Base-by-base conservation (phyloP, 2,113 vertebrate genomes). In the Dromaius novaehollandiae region DNA sequence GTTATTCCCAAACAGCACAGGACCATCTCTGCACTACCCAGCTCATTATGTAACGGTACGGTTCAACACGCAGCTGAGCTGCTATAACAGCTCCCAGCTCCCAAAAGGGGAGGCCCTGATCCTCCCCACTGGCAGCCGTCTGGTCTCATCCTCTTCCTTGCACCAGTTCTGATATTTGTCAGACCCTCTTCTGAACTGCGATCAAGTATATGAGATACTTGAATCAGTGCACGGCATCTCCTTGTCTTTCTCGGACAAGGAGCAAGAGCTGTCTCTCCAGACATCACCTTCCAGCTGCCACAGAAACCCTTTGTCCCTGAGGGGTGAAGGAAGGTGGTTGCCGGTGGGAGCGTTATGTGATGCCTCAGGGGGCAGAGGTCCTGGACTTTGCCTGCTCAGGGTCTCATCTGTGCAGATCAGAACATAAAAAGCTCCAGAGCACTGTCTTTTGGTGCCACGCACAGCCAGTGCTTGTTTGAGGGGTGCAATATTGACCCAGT, bases 261-360 rank as follows among this genome's bases (percentile, higher is more conserved):
- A 74, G 13, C 34, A 78, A 64, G n/a, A 88, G 11, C 40, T 6
- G 4, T 34, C 13, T 77, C 34, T 13, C 3, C 19, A 77, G n/a
- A 60, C 12, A 51, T 18, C 30, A n/a, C 18, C 34, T 73, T 53
- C 70, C 44, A 76, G 30, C 53, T 88, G 44, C 12, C 38, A 24
- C 18, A 44, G 71, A 66, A 73, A 73, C 18, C 11, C 7, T 4
- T 40, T 73, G 71, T 83, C 46, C 18, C 7, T 44, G 40, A 0
- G 2, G 24, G n/a, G 42, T 38, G 36, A n/a, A 42, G 55, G 53
- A 22, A 46, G 13, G 26, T 6, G 56, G 10, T 30, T 30, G 5
- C 3, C 0, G 8, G 9, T 58, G 26, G 58, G 24, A 82, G 9
- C 2, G 0, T 40, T 38, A 38, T 25, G 46, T 26, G 79, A 56